Evolutionary conservation across 2,888 invertebrate genomes (phyloP), one percentile per base, ranked within the genome.

Genomic region (Drosophila testacea): DNA sequence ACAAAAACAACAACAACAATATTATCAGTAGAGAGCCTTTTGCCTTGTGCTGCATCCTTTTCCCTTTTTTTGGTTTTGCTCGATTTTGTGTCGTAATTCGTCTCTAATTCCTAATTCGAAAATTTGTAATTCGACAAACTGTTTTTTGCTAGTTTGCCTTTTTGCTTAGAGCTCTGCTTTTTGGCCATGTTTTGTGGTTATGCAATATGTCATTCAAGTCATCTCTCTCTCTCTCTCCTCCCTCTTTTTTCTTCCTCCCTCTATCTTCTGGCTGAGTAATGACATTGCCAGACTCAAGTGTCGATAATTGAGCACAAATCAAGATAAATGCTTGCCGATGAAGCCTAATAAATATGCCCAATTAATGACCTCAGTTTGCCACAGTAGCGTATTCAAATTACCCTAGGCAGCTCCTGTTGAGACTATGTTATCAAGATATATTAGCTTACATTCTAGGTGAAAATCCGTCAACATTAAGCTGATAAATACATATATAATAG

Each of bases 61-160:
- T 22, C 27, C 6, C 13, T 57, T 59, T 65, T 50, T 38, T 4
- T 7, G 27, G 22, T n/a, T n/a, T 28, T 32, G 7, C 9, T 22
- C 28, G 38, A 55, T 59, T 42, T 13, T 22, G 22, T 22, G 22
- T 22, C 51, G 80, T 77, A 75, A 77, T 75, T 79, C 79, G 76
- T 68, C 79, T 77, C 77, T 77, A 79, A 79, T 81, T 70, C 65
- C 63, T 69, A 74, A 78, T 79, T 71, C 76, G 72, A 76, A 74
- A 79, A 79, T 77, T 77, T 77, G 71, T 78, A 77, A 77, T 79
- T 78, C 61, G 69, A 69, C 72, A 75, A 79, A 55, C 71, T 61
- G 63, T 68, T 78, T 78, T 78, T 77, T 30, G 69, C 50, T 39
- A 59, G 52, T 64, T 64, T 54, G 62, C 42, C 62, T 61, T 41